Evolutionary conservation across 2,113 vertebrate species (phyloP).

Genomic region (Asarcornis scutulata): DNA sequence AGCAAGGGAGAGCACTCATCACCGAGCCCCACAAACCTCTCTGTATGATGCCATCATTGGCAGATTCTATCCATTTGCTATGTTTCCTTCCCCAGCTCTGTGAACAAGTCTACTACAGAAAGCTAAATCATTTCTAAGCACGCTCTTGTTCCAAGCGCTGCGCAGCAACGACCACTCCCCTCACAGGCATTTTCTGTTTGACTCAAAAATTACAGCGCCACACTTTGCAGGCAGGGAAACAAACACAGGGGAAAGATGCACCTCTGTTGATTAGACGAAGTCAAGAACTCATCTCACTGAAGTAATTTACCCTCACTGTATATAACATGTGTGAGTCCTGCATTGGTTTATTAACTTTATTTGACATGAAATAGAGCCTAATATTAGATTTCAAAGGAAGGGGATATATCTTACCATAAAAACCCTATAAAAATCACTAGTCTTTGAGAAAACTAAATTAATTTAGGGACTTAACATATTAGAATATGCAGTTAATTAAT

Average conservation of each 20-base stretch:
- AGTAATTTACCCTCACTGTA: not conserved
- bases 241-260: not conserved
- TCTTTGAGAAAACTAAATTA: not conserved
- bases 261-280: fast-evolving
- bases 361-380: not conserved
- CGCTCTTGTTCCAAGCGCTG: not conserved
- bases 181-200: not conserved
- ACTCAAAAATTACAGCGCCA: fast-evolving
- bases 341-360: not conserved
- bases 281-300: not conserved
- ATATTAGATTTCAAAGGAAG: not conserved
- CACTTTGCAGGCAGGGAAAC: not conserved
- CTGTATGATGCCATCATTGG: not conserved
- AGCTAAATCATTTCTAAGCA: not conserved
- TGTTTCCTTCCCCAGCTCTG: not conserved
- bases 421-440: not conserved
- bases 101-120: not conserved
- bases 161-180: not conserved
- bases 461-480: not conserved
- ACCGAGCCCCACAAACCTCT: not conserved
- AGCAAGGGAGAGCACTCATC: no score
- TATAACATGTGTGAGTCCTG: not conserved
- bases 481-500: no score
- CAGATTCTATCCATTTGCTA: not conserved
- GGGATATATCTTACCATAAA: not conserved